A percentile compares a stretch with the other conserved stretches of the same genome.
Conservation (phyloP, 2,888 invertebrate species). For the Drosophila conformis region DNA sequence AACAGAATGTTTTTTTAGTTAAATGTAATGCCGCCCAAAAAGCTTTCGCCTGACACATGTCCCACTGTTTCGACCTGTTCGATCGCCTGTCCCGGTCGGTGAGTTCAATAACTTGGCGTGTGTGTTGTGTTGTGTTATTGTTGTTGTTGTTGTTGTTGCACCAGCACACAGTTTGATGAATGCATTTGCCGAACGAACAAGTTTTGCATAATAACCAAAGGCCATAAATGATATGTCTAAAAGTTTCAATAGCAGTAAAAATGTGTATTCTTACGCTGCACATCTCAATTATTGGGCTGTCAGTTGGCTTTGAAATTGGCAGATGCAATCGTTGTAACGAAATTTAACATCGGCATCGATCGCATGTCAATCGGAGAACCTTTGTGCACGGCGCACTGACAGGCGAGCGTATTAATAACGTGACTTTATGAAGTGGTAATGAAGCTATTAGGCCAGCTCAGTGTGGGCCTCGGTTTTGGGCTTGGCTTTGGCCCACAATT, state of each 20-base stretch:
- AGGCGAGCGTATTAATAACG: slow-evolving; percentile 77
- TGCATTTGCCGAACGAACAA: slow-evolving; percentile 73
- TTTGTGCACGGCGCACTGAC: slow-evolving; percentile 39
- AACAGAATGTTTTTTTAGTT: slow-evolving; percentile 30
- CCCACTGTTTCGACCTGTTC: slow-evolving; percentile 57
- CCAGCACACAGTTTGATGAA: slow-evolving; percentile 64
- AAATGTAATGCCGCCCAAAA: slow-evolving; percentile 50
- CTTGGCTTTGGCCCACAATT: slow-evolving; percentile 72
- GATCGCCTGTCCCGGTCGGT: slow-evolving; percentile 56
- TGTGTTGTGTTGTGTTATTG: slow-evolving; percentile 1
- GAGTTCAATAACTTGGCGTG: slow-evolving; percentile 72
- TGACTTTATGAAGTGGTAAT: slow-evolving; percentile 83
- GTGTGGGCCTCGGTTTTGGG: slow-evolving; percentile 17
- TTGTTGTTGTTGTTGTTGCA: neutral
- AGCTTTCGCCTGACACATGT: slow-evolving; percentile 66
- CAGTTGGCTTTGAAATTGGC: slow-evolving; percentile 52
- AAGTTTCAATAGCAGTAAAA: slow-evolving; percentile 51
- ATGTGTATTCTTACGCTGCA: slow-evolving; percentile 44
- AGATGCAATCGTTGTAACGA: slow-evolving; percentile 59
- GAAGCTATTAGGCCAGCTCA: slow-evolving; percentile 74
- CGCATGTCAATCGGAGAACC: slow-evolving; percentile 47
- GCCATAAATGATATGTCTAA: slow-evolving; percentile 63
- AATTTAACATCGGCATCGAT: slow-evolving; percentile 42
- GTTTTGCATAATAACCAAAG: slow-evolving; percentile 76
- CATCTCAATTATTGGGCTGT: slow-evolving; percentile 68